These are phyloP conservation scores for Drosophila mojavensis DNA, from an alignment of 1,140 invertebrate species.

Conservation along the genomic window DNA sequence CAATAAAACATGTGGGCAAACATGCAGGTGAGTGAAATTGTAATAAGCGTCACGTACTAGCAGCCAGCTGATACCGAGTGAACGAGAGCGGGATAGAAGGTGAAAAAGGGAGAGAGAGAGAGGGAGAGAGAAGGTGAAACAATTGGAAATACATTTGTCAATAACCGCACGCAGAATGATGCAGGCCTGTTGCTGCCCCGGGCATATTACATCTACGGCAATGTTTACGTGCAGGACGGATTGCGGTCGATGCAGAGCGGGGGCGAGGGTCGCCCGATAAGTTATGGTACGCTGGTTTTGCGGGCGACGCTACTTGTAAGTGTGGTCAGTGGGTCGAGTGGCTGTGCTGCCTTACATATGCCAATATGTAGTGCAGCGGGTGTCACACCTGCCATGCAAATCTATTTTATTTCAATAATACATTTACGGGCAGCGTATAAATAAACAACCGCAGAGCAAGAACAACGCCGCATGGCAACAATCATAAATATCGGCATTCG, in stretches of 20 bases:
- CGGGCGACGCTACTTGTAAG: conserved; percentile 56
- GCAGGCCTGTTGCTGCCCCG: conserved; percentile 45
- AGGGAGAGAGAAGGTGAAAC: conserved; percentile 38
- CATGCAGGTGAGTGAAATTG: conserved; percentile 40
- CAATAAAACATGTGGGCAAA: conserved; percentile 60
- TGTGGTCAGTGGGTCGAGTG: conserved; percentile 40
- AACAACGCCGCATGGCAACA: not conserved
- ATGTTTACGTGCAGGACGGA: conserved; percentile 23
- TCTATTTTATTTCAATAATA: conserved; percentile 80
- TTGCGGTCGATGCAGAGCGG: conserved; percentile 43
- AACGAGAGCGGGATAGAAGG: not conserved
- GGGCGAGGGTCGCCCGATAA: conserved; percentile 45
- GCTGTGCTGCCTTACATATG: not conserved
- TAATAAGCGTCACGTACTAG: conserved; percentile 55
- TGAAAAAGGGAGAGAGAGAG: not conserved
- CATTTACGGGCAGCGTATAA: conserved; percentile 61
- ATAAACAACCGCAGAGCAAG: conserved; percentile 63
- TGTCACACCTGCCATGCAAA: conserved; percentile 67
- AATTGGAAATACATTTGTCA: conserved; percentile 82
- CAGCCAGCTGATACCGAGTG: conserved; percentile 28
- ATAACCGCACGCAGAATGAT: conserved; percentile 66
- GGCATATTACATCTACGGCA: conserved; percentile 37
- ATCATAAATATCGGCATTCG: conserved; percentile 24
- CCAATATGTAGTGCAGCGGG: conserved; percentile 22
- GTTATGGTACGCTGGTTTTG: conserved; percentile 65